phyloP scores from a whole-genome alignment of 1,140 invertebrate species.

The Drosophila biarmipes region DNA sequence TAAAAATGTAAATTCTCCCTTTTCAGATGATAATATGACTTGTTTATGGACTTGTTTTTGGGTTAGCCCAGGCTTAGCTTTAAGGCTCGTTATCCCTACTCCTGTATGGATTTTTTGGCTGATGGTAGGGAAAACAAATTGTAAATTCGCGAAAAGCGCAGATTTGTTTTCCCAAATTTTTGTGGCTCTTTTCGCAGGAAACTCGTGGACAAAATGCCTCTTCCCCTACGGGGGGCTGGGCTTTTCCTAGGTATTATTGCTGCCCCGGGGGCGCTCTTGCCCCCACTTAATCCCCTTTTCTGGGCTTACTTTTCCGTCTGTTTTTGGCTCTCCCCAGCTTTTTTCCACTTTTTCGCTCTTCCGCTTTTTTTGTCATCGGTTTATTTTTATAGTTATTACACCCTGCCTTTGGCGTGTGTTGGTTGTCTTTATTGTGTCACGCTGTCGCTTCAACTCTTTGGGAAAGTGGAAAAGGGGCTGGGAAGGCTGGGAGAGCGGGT shows the following conservation, averaged over 20 bases:
- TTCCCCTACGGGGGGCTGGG: background rate
- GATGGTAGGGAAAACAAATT: slow-evolving; percentile 7
- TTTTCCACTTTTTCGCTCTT: background rate
- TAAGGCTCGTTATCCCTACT: background rate
- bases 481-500: background rate
- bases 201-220: slow-evolving; percentile 57
- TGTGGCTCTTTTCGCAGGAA: slow-evolving; percentile 6
- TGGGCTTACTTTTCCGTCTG: slow-evolving; percentile 3
- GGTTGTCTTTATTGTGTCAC: slow-evolving; percentile 77
- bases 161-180: slow-evolving; percentile 4
- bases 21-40: background rate
- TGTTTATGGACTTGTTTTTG: background rate
- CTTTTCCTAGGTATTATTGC: slow-evolving; percentile 10
- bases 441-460: slow-evolving; percentile 65
- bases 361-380: slow-evolving; percentile 54
- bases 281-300: slow-evolving; percentile 10
- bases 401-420: slow-evolving; percentile 64
- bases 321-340: slow-evolving; percentile 7
- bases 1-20: too few relatives aligned
- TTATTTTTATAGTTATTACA: slow-evolving; percentile 80
- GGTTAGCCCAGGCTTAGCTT: background rate
- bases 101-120: background rate
- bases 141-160: slow-evolving; percentile 9
- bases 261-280: slow-evolving; percentile 1
- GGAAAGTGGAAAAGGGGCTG: background rate